Evolutionary conservation across 1,140 invertebrate species (phyloP).

Genomic region (Euwallacea similis): DNA sequence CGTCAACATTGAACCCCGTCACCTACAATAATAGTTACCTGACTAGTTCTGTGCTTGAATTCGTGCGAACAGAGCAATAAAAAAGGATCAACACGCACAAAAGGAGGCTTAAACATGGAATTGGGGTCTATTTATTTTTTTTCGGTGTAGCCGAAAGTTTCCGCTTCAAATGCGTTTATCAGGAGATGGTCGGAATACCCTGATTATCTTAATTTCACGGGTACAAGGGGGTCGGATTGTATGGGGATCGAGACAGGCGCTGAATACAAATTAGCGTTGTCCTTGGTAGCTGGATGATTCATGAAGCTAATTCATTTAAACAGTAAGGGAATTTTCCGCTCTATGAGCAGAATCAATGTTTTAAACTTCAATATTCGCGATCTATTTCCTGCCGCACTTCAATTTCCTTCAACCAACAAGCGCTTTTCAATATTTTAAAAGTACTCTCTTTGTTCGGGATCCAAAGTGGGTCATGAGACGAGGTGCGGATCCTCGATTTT

Average conservation of each 20-base stretch:
- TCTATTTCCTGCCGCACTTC: background rate
- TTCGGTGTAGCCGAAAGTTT: conserved; percentile 11
- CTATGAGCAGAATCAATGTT: background rate
- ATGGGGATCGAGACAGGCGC: conserved; percentile 8
- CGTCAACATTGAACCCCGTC: too few relatives aligned
- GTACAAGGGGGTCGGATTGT: conserved; percentile 7
- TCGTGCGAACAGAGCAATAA: conserved; percentile 16
- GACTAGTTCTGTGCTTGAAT: too few relatives aligned
- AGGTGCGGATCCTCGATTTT: background rate
- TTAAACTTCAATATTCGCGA: background rate
- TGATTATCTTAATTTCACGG: conserved; percentile 32
- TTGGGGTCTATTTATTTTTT: conserved; percentile 31
- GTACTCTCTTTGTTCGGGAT: too few relatives aligned
- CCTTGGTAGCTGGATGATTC: background rate
- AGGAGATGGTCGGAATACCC: conserved; percentile 8
- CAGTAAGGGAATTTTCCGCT: background rate
- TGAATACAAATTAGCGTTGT: conserved; percentile 21
- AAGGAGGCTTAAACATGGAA: conserved; percentile 12
- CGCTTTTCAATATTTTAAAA: too few relatives aligned
- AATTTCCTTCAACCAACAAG: too few relatives aligned
- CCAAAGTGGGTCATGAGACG: background rate
- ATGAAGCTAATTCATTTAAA: background rate
- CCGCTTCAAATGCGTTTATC: conserved; percentile 16
- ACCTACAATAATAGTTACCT: too few relatives aligned
- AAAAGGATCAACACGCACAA: conserved; percentile 19